Evolutionary conservation across 1,140 invertebrate species (phyloP).

Genomic region (Rhynchophorus ferrugineus): DNA sequence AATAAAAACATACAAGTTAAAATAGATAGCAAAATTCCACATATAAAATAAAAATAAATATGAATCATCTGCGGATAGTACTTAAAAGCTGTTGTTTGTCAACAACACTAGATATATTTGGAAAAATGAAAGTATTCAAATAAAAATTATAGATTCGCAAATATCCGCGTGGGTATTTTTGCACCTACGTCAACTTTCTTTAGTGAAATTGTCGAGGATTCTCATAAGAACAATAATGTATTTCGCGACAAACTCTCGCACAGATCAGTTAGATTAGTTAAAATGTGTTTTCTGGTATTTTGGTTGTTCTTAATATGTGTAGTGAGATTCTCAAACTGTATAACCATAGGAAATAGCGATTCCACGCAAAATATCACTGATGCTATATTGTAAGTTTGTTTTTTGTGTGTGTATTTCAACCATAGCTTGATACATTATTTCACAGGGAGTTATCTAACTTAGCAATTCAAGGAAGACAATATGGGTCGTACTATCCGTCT

Average conservation of each 20-base stretch:
- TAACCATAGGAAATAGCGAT: not conserved
- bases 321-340: not conserved
- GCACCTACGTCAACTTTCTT: slow-evolving; percentile 18
- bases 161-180: slow-evolving; percentile 6
- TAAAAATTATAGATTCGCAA: slow-evolving; percentile 9
- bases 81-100: no score
- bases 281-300: not conserved
- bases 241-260: not conserved
- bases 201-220: slow-evolving; percentile 11
- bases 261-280: not conserved
- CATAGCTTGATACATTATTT: no score
- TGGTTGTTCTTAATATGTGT: not conserved
- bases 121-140: slow-evolving; percentile 13
- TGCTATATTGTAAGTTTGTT: not conserved
- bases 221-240: not conserved
- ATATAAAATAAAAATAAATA: no score
- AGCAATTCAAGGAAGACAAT: slow-evolving; percentile 19
- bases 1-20: no score
- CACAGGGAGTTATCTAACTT: slow-evolving; percentile 21
- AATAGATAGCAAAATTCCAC: no score
- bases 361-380: not conserved
- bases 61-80: no score
- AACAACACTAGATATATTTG: no score
- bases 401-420: slow-evolving; percentile 1
- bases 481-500: not conserved